phyloP scores from a whole-genome alignment of 2,888 invertebrate species.

The Asteroscopus sphinx region DNA sequence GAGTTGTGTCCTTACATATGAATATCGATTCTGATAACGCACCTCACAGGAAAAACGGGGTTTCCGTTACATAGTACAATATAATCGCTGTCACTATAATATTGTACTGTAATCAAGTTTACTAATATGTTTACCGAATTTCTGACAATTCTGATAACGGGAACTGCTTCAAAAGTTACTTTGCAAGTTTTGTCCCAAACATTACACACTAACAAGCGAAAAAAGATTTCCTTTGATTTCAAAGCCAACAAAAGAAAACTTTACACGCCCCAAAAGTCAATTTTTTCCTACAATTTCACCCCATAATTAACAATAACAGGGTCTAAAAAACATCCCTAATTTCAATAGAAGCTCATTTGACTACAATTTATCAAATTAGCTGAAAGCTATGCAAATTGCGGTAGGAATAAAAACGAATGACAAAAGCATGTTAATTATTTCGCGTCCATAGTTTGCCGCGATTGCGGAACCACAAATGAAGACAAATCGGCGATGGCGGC shows the following conservation, averaged over 20 bases:
- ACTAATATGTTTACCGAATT: no score
- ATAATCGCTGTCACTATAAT: no score
- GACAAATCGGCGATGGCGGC: constrained; percentile 54
- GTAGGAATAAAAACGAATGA: constrained; percentile 42
- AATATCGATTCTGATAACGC: no score
- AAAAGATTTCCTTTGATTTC: background rate
- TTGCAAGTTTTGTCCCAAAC: no score
- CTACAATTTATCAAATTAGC: constrained; percentile 45
- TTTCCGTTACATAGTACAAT: no score
- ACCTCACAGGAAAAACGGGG: no score
- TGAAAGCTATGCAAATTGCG: constrained; percentile 46
- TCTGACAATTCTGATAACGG: no score
- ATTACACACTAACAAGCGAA: no score
- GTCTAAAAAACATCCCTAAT: constrained; percentile 27
- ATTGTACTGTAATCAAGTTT: no score
- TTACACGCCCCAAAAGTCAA: background rate
- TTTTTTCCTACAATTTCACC: constrained; percentile 21
- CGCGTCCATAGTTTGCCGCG: constrained; percentile 52
- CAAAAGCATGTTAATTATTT: constrained; percentile 59
- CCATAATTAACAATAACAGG: constrained; percentile 26
- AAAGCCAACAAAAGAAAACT: constrained; percentile 11
- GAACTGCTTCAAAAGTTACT: no score
- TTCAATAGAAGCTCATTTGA: constrained; percentile 39
- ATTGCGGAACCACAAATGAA: constrained; percentile 58
- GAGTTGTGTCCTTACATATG: no score